A percentile compares a stretch with the other conserved stretches of the same genome.
Conservation (phyloP, 2,888 invertebrate species). For the Tillus elongatus region DNA sequence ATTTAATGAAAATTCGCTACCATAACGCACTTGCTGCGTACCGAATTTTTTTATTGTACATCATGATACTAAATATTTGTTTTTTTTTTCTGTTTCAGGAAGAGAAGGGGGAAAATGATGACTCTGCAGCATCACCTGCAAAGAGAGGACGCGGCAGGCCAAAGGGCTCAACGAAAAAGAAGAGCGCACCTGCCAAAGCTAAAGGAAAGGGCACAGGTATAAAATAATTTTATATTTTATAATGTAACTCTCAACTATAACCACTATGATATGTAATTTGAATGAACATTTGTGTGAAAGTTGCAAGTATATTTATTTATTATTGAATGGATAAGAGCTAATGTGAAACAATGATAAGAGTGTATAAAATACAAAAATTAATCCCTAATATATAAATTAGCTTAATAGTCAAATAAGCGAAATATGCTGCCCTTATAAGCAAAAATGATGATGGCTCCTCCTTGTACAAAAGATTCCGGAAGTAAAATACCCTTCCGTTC, state of each 20-base stretch:
- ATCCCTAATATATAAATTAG: no score
- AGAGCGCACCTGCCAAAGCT: constrained; percentile 38
- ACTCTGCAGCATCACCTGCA: constrained; percentile 37
- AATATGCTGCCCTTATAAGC: no score
- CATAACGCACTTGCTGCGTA: no score
- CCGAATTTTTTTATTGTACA: no score
- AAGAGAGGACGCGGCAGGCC: constrained; percentile 50
- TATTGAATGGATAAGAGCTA: constrained; percentile 4
- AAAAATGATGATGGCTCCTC: no score
- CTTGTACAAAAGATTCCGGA: no score
- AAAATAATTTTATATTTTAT: background rate
- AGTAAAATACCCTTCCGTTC: no score
- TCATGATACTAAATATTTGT: background rate
- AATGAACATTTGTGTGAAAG: no score
- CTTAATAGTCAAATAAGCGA: no score
- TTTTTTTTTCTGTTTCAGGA: constrained; percentile 20
- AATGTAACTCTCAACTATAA: background rate
- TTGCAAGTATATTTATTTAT: constrained; percentile 11
- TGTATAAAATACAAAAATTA: no score
- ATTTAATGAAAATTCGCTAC: no score
- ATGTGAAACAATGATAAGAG: no score
- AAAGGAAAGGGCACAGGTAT: constrained; percentile 24
- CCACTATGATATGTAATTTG: background rate
- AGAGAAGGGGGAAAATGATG: constrained; percentile 27
- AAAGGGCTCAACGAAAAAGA: constrained; percentile 47